Base-by-base conservation (phyloP, 35 echinoderm and acorn worm genomes). In the Eucidaris tribuloides region DNA sequence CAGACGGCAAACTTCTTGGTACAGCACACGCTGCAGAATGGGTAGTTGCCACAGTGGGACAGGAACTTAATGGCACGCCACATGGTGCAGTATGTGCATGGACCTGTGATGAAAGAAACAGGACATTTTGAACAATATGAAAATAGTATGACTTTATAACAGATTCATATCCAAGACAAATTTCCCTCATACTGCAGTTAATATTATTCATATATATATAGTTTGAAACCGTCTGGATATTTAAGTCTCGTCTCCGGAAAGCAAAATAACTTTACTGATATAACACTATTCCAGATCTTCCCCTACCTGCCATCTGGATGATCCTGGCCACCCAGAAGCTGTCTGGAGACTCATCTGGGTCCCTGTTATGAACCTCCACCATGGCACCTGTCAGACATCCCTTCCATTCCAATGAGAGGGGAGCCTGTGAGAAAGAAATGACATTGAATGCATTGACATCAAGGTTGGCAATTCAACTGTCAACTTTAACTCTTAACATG, bases 1-100 rank as follows among this genome's bases (percentile, higher is more conserved):
- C 84, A 96, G 0, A 96, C 93, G 5, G 93, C 88, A 91, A 91
- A 96, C 40, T 96, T 96, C 72, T 96, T 96, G 15, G 93, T 96
- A 68, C 93, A 96, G 42, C 54, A 78, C 37, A 96, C 93, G 85
- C 93, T 96, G 44, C 93, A 96, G 89, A 96, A 96, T 40, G 88
- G 93, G 89, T 86, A 96, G 43, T 79, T 84, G 2, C 93, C 84
- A 78, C 93, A 96, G 84, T 96, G 91, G 32, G 93, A 96, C 79
- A 96, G 86, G 81, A 81, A 96, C 36, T 76, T 65, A 18, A 96
- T 90, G 20, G 84, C 71, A 23, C 93, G 84, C 93, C 93, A 96
- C 89, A 96, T 86, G 81, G 77, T 91, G 78, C 93, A 96, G 56
- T 96, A 96, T 2, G 93, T 84, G 62, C 93, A 96, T 14, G 93